These are phyloP conservation scores for Gymnorhina tibicen DNA, from an alignment of 2,113 vertebrate genomes.

Conservation along the genomic window DNA sequence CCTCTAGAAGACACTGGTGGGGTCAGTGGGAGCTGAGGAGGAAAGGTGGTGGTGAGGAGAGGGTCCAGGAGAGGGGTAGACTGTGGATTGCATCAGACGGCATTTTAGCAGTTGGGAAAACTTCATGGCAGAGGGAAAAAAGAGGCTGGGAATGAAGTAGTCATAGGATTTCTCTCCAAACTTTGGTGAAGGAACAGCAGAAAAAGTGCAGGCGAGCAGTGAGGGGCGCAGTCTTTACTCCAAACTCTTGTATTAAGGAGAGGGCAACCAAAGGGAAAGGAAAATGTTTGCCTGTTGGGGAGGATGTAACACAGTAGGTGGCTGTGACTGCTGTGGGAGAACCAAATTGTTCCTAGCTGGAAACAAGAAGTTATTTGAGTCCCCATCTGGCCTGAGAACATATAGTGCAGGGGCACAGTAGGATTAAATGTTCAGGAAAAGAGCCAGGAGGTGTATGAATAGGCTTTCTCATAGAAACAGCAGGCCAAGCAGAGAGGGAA, in stretches of 20 bases:
- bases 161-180: background rate
- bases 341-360: conserved; percentile 19
- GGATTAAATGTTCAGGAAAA: background rate
- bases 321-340: background rate
- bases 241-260: background rate
- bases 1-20: background rate
- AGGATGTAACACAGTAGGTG: background rate
- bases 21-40: background rate
- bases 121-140: background rate
- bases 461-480: background rate
- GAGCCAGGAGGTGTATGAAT: background rate
- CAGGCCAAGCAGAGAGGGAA: background rate
- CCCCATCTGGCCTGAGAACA: conserved; percentile 9
- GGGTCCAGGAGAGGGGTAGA: background rate
- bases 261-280: background rate
- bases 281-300: background rate
- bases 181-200: background rate
- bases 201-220: background rate
- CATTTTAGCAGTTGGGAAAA: background rate
- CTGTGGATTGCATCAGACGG: background rate
- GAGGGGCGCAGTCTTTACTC: background rate
- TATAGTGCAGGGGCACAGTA: background rate
- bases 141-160: background rate
- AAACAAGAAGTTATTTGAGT: background rate
- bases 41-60: background rate